Evolutionary conservation across 2,797 vertebrate genomes (phyloP), one percentile per base, ranked within the genome.

Genomic region (Microctenopoma lineatum): DNA sequence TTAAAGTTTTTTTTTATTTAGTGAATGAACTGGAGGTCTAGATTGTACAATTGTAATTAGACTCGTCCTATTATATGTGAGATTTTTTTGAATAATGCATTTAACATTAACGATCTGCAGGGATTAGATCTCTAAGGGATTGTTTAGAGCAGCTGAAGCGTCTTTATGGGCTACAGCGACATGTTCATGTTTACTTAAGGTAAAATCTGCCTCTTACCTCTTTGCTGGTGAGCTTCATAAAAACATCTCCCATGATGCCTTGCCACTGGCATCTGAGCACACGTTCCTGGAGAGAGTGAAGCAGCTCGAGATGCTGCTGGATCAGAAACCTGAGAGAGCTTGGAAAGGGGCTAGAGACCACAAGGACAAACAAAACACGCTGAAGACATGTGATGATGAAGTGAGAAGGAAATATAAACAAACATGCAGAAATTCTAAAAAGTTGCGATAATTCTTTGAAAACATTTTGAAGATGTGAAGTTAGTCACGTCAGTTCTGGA

Each of bases 241-340:
- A 99, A 81, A 99, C 94, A 82, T 99, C 98, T 87, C 98, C 98
- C 85, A 99, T 94, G 84, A 99, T 96, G 87, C 97, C 96, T 92
- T 97, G 96, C 89, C 96, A 95, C 79, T 98, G 96, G 93, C 95
- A 95, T 86, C 95, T 96, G 41, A 98, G 89, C 69, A 99, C 95
- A 44, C 98, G 92, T 45, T 99, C 97, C 87, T 99, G 97, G 8
- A 99, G 94, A 14, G 96, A 94, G 0, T 98, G 97, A 52, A 99
- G 95, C 54, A 99, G 94, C 83, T 98, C 96, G 5, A 97, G 90
- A 1, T 99, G 98, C 90, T 98, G 97, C 94, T 99, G 97, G 84
- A 97, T 97, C 79, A 99, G 92, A 86, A 97, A 97, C 57, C 97
- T 91, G 83, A 99, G 83, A n/a, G 95, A 97, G 80, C 95, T 96